Percentiles rank a stretch among this genome's conserved stretches.
These are phyloP conservation scores for Romanogobio albipinnatus DNA, from an alignment of 2,113 vertebrate species.

Conservation along the genomic window DNA sequence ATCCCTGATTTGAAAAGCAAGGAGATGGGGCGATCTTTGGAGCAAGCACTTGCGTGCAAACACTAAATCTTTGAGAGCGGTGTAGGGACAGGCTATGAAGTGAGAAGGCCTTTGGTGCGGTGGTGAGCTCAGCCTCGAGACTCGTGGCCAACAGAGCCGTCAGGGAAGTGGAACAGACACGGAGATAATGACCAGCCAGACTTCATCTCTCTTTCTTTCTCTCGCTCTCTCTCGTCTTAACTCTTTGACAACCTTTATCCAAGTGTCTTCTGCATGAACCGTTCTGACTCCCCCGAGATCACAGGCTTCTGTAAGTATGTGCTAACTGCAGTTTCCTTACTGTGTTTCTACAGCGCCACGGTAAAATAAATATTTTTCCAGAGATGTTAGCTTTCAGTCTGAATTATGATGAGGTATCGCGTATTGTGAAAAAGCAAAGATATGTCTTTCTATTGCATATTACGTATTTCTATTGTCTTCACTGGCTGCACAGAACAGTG, in stretches of 20 bases:
- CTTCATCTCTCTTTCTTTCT: constrained; percentile 21
- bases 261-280: constrained; percentile 44
- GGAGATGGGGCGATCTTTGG: background rate
- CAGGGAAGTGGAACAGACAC: constrained; percentile 59
- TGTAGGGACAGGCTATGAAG: constrained; percentile 31
- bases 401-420: background rate
- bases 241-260: constrained; percentile 27
- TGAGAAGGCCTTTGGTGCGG: constrained; percentile 26
- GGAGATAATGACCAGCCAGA: constrained; percentile 53
- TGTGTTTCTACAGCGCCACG: background rate
- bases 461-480: background rate
- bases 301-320: constrained; percentile 20
- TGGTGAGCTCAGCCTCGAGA: constrained; percentile 49
- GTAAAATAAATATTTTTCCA: background rate
- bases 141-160: constrained; percentile 47
- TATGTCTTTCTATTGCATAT: background rate
- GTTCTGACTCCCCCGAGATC: constrained; percentile 11
- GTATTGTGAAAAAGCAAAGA: background rate
- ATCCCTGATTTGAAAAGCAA: background rate
- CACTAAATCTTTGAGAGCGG: constrained; percentile 33
- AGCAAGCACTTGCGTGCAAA: background rate
- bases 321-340: constrained; percentile 8
- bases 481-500: background rate
- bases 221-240: background rate
- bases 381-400: constrained; percentile 5